Percentiles rank a stretch among this genome's conserved stretches.
These are phyloP conservation scores for Hippocampus guttulatus DNA, from an alignment of 2,113 vertebrate genomes.

Conservation along the genomic window DNA sequence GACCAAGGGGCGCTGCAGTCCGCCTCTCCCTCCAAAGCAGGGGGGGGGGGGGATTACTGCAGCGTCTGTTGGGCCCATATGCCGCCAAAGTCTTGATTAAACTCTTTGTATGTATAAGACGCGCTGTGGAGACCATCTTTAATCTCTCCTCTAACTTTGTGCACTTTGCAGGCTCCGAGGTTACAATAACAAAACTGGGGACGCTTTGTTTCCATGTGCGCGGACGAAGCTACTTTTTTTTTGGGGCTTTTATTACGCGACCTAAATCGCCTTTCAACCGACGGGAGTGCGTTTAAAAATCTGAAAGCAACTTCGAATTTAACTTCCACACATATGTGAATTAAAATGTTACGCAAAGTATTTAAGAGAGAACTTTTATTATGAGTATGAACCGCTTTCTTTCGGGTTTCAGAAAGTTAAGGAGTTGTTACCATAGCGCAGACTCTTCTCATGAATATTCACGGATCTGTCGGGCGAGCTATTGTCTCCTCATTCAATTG, in stretches of 20 bases:
- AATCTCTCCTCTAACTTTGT: constrained; percentile 61
- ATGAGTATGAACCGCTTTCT: background rate
- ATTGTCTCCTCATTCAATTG: constrained; percentile 54
- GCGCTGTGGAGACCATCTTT: constrained; percentile 48
- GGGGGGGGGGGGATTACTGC: constrained; percentile 59
- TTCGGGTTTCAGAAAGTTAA: background rate
- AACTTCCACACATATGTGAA: background rate
- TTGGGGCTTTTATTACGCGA: background rate
- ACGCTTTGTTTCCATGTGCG: constrained; percentile 18
- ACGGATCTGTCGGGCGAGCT: constrained; percentile 16
- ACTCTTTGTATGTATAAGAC: constrained; percentile 58
- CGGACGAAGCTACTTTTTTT: background rate
- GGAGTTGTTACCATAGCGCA: constrained; percentile 39
- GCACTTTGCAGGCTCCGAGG: constrained; percentile 59
- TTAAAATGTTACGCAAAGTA: background rate
- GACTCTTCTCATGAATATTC: constrained; percentile 65
- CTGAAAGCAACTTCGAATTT: background rate
- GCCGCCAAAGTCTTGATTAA: constrained; percentile 72
- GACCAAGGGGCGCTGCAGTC: constrained; percentile 49
- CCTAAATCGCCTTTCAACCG: background rate
- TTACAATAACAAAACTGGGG: constrained; percentile 47
- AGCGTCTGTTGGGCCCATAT: constrained; percentile 74
- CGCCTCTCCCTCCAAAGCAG: constrained; percentile 19
- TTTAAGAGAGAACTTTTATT: background rate
- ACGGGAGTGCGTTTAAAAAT: background rate